phyloP scores from a whole-genome alignment of 2,888 invertebrate genomes.

The Stegophylla sp. region DNA sequence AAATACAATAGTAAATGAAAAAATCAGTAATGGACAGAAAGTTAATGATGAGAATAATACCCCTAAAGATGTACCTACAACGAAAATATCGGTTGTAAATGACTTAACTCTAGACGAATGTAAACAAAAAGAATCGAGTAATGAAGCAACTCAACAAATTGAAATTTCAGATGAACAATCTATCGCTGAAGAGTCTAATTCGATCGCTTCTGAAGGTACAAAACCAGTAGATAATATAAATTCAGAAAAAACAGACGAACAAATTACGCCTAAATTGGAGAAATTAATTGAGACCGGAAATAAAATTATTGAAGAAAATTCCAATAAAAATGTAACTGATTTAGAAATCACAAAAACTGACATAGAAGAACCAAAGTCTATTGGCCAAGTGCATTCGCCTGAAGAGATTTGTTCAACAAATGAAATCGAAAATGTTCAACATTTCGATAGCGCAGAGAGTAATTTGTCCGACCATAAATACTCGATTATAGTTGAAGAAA shows the following conservation, averaged over 20 bases:
- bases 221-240: constrained; percentile 22
- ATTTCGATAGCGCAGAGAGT: background rate
- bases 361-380: background rate
- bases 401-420: background rate
- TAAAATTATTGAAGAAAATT: background rate
- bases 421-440: background rate
- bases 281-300: constrained; percentile 33
- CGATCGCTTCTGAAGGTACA: too few relatives aligned
- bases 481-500: background rate
- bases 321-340: background rate
- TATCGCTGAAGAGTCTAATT: background rate
- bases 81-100: too few relatives aligned
- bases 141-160: too few relatives aligned
- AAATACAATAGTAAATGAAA: too few relatives aligned
- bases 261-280: constrained; percentile 34
- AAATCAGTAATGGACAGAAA: too few relatives aligned
- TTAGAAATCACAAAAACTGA: background rate
- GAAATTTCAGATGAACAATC: too few relatives aligned
- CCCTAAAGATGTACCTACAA: too few relatives aligned
- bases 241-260: too few relatives aligned
- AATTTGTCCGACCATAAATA: background rate
- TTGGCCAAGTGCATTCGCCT: background rate
- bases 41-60: too few relatives aligned
- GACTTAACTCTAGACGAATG: too few relatives aligned
- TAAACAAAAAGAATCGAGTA: too few relatives aligned